These are phyloP conservation scores for Bimastos eiseni DNA, from an alignment of 2,888 invertebrate genomes.

Conservation along the genomic window DNA sequence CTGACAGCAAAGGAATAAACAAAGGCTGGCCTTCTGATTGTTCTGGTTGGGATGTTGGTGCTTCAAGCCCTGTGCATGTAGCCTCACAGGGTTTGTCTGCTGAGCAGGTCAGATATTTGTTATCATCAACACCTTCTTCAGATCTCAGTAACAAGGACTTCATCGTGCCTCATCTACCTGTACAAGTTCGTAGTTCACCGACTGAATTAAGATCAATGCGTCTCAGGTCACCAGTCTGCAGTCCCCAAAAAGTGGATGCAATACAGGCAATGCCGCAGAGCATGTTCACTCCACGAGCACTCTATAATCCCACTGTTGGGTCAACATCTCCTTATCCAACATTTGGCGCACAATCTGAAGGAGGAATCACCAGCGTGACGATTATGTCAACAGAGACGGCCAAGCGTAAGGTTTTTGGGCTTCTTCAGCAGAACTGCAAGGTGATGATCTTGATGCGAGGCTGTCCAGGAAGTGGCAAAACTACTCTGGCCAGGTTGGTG, in stretches of 20 bases:
- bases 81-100: not conserved
- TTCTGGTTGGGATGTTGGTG: not conserved
- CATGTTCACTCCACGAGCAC: not conserved
- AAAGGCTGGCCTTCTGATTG: not conserved
- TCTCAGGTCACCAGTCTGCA: not conserved
- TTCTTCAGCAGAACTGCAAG: slow-evolving; percentile 14
- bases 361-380: not conserved
- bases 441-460: slow-evolving; percentile 31
- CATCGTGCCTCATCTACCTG: not conserved
- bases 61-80: not conserved
- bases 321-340: not conserved
- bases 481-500: slow-evolving; percentile 44
- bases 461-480: slow-evolving; percentile 45
- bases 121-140: not conserved
- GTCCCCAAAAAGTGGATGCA: not conserved
- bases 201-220: not conserved
- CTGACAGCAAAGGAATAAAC: not conserved
- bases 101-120: not conserved
- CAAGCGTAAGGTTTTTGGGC: not conserved
- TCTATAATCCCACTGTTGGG: not conserved
- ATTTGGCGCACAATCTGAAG: not conserved
- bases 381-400: not conserved
- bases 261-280: not conserved
- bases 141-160: not conserved
- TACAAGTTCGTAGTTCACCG: not conserved